Base-by-base conservation (phyloP, 2,113 vertebrate genomes). In the Laticauda laticaudata region DNA sequence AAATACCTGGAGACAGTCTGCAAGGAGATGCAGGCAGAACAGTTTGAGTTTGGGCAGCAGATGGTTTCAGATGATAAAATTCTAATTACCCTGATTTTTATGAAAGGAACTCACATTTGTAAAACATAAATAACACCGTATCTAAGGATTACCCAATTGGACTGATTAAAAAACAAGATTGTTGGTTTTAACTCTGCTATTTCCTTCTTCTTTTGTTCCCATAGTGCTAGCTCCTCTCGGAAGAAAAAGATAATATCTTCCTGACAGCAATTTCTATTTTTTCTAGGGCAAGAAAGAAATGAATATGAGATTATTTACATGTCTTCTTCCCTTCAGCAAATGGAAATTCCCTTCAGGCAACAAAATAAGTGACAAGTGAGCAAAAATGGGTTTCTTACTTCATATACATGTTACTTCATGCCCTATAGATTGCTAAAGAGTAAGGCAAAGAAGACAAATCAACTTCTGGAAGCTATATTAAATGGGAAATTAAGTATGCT, bases 1-100 rank as follows among this genome's bases (percentile, higher is more conserved):
- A 96, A 96, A 92, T 89, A 95, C 96, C 97, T 95, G 95, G 93
- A 97, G 95, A 94, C 95, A 95, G 94, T 61, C 96, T 96, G 93
- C 94, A 95, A 88, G 55, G 94, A 89, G 91, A 95, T 94, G 94
- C 87, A 54, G 91, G 61, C 91, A 86, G 85, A 94, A 94, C 4
- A 48, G 93, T 86, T 92, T 93, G 5, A 89, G 89, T 92, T 96
- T 95, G 94, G 92, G 96, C 93, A 96, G 86, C 54, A 92, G 90
- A 61, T 69, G 5, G 0, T 92, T 94, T 90, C 81, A 94, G 43
- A 87, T 53, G 55, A 87, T 53, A 93, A 91, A 39, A 12, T 51
- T 59, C 86, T 90, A 93, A 92, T 85, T 91, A 48, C 64, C 43
- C 43, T 15, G 61, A 89, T 64, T 61, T 87, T 64, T n/a, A 61